These are phyloP conservation scores for Channa argus DNA, from an alignment of 2,113 vertebrate genomes.

Conservation along the genomic window DNA sequence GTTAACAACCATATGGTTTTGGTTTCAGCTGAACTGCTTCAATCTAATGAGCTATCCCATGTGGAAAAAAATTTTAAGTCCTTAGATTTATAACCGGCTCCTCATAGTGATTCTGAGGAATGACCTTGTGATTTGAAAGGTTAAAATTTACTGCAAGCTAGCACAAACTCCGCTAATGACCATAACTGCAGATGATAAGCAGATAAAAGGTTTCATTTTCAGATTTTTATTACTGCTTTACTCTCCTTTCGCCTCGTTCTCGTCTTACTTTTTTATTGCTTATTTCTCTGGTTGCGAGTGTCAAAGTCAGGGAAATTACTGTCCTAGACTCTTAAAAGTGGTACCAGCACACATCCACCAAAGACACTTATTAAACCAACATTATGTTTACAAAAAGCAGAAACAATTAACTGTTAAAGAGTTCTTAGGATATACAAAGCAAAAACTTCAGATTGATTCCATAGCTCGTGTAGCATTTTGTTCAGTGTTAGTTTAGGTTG, in stretches of 20 bases:
- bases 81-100: constrained; percentile 75
- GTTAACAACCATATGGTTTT: constrained; percentile 79
- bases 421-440: not conserved
- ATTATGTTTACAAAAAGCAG: constrained; percentile 2
- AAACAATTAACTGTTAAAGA: not conserved
- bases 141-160: constrained; percentile 57
- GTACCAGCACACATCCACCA: no score
- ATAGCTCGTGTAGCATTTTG: not conserved
- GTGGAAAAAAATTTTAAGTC: constrained; percentile 61
- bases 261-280: constrained; percentile 41
- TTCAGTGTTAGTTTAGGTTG: constrained; percentile 5
- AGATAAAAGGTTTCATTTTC: constrained; percentile 70
- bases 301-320: constrained; percentile 36
- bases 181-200: constrained; percentile 71
- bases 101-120: constrained; percentile 57
- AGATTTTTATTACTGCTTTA: constrained; percentile 55
- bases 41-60: constrained; percentile 77
- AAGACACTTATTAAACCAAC: not conserved
- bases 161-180: constrained; percentile 61
- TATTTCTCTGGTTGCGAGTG: constrained; percentile 25
- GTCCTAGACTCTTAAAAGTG: not conserved
- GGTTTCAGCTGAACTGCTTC: constrained; percentile 67
- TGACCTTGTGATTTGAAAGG: constrained; percentile 71
- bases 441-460: not conserved
- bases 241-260: constrained; percentile 10